phyloP scores from a whole-genome alignment of 1,140 invertebrate genomes.

The Cotesia chilonis region DNA sequence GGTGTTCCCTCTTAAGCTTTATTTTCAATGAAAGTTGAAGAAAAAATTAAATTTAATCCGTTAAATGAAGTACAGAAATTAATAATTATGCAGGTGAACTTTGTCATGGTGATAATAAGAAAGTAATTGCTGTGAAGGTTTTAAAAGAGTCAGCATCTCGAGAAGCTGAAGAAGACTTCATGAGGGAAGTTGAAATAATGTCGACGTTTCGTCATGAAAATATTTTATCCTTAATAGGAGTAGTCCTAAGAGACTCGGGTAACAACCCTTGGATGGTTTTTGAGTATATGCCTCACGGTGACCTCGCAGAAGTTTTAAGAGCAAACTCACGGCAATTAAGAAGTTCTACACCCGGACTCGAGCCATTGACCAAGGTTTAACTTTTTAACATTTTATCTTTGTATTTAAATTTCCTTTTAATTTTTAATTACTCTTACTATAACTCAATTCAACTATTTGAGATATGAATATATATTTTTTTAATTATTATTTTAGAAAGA shows the following conservation, averaged over 20 bases:
- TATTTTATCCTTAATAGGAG: conserved; percentile 84
- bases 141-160: conserved; percentile 81
- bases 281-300: conserved; percentile 91
- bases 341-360: conserved; percentile 56
- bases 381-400: conserved; percentile 10
- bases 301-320: conserved; percentile 83
- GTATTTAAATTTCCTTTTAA: not conserved
- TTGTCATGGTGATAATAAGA: conserved; percentile 59
- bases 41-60: conserved; percentile 32
- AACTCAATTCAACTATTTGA: conserved; percentile 14
- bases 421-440: conserved; percentile 3
- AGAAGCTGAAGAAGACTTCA: conserved; percentile 86
- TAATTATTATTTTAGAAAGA: conserved; percentile 54
- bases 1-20: no score
- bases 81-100: conserved; percentile 66
- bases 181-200: conserved; percentile 91
- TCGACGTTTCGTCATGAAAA: conserved; percentile 87
- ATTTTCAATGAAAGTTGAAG: not conserved
- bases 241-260: conserved; percentile 76
- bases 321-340: conserved; percentile 68
- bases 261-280: conserved; percentile 91
- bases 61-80: not conserved
- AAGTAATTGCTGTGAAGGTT: conserved; percentile 85
- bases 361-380: conserved; percentile 62
- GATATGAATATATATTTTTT: not conserved